phyloP scores from a whole-genome alignment of 2,797 vertebrate species.

The Silurus aristotelis region DNA sequence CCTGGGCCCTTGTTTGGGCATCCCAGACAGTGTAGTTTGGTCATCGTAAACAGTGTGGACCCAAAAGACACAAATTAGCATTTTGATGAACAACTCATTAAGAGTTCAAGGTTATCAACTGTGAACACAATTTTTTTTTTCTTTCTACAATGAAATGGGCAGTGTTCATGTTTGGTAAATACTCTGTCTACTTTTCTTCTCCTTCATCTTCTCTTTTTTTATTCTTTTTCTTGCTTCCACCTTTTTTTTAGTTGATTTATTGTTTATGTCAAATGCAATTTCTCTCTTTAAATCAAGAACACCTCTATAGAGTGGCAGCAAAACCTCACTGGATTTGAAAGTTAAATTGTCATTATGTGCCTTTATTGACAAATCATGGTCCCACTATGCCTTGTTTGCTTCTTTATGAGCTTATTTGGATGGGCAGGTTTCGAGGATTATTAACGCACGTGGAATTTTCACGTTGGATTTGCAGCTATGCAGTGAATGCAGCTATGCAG shows the following conservation, averaged over 20 bases:
- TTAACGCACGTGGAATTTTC: conserved; percentile 1
- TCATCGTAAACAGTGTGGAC: neutral
- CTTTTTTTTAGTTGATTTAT: conserved; percentile 51
- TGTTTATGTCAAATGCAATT: conserved; percentile 38
- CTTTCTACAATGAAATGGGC: neutral
- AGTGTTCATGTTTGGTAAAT: neutral
- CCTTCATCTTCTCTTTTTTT: conserved; percentile 55
- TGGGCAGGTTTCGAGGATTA: neutral
- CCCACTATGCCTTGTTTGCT: conserved; percentile 40
- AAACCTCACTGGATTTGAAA: neutral
- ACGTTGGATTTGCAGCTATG: neutral
- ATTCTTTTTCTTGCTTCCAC: conserved; percentile 41
- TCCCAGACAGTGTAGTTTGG: no score
- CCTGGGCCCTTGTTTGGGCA: no score
- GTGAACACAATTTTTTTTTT: neutral
- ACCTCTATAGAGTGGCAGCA: neutral
- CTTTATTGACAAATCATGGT: conserved; percentile 72
- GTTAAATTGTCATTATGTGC: conserved; percentile 70
- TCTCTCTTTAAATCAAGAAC: conserved; percentile 3
- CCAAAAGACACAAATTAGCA: neutral
- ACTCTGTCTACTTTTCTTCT: conserved; percentile 45
- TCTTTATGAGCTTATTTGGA: conserved; percentile 18
- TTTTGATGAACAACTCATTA: neutral
- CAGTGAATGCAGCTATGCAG: neutral
- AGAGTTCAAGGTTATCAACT: neutral